Evolutionary conservation across 2,113 vertebrate genomes (phyloP).

Genomic region (Scolopax mira): DNA sequence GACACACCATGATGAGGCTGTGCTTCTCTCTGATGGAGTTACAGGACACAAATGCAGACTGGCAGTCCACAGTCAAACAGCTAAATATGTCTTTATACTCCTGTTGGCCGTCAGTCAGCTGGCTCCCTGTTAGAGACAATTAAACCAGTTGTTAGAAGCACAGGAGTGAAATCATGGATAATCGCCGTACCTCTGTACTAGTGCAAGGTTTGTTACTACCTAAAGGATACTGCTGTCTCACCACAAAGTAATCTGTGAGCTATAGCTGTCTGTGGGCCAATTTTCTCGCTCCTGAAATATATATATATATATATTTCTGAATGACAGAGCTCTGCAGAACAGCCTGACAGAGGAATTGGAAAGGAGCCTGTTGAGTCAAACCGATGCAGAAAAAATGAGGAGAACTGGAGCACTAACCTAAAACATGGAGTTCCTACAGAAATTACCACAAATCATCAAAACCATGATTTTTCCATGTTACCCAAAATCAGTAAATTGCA

Average conservation of each 20-base stretch:
- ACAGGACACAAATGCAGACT: slow-evolving; percentile 66
- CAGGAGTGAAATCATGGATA: neutral
- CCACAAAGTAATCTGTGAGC: neutral
- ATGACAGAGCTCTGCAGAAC: neutral
- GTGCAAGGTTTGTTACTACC: neutral
- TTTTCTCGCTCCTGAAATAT: slow-evolving; percentile 21
- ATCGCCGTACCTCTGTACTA: neutral
- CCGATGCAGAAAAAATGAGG: neutral
- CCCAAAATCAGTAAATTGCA: neutral
- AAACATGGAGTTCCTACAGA: neutral
- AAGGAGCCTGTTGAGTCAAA: neutral
- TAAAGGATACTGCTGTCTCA: neutral
- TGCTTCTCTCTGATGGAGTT: slow-evolving; percentile 69
- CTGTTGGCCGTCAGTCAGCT: neutral
- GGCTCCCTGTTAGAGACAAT: slow-evolving; percentile 65
- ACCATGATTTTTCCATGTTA: slow-evolving; percentile 5
- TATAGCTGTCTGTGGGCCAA: neutral
- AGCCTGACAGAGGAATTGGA: neutral
- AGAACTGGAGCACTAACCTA: neutral
- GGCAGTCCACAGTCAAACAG: slow-evolving; percentile 76
- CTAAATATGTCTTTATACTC: slow-evolving; percentile 79
- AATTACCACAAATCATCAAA: neutral
- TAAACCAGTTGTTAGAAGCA: neutral
- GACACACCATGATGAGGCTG: slow-evolving; percentile 76
- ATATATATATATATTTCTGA: neutral